phyloP scores from a whole-genome alignment of 2,113 vertebrate genomes.

The human (Homo sapiens) region DNA sequence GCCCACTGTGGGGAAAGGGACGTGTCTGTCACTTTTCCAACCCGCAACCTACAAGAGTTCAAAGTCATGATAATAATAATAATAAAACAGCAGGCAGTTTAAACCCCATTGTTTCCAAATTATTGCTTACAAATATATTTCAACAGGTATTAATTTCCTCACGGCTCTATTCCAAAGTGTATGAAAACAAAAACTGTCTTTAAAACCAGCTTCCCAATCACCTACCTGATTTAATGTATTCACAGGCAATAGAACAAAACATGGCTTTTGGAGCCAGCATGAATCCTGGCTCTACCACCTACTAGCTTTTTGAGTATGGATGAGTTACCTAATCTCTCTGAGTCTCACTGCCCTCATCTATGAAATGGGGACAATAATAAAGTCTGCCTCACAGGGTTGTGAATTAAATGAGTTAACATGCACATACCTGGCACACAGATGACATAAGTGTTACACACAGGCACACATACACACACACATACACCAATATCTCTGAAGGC shows the following conservation, averaged over 20 bases:
- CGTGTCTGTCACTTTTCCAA: not conserved
- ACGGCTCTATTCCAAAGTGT: not conserved
- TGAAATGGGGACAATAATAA: not conserved
- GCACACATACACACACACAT: not conserved
- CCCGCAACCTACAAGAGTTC: not conserved
- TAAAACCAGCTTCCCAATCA: not conserved
- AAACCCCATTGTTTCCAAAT: not conserved
- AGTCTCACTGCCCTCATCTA: not conserved
- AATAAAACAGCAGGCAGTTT: not conserved
- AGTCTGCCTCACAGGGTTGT: not conserved
- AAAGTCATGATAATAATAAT: not conserved
- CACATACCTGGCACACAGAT: not conserved
- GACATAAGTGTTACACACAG: not conserved
- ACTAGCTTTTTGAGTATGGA: not conserved
- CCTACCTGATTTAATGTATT: not conserved
- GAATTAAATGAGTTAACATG: not conserved
- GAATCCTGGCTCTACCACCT: not conserved
- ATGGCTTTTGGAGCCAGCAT: not conserved
- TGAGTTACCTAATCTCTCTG: not conserved
- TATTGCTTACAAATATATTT: slow-evolving; percentile 1
- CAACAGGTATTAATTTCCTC: not conserved
- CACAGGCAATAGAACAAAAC: not conserved
- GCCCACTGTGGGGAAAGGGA: not conserved
- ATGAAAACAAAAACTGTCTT: not conserved
- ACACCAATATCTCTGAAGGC: not conserved